Evolutionary conservation across 2,113 vertebrate species (phyloP).

Genomic region (Periophthalmodon schlosseri): DNA sequence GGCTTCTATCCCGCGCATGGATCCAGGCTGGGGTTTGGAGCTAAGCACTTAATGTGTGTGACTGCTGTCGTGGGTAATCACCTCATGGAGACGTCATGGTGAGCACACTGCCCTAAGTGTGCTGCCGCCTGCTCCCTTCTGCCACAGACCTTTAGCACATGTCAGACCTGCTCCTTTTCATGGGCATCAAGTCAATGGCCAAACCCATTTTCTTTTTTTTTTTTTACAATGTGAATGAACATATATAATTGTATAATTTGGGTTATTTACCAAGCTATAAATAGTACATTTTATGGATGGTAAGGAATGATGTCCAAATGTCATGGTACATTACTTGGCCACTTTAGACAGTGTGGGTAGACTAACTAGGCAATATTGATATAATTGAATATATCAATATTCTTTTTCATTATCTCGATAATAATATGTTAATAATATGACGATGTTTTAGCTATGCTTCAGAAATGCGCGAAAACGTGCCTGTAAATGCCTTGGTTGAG

Average conservation of each 20-base stretch:
- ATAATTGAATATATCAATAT: too few species aligned
- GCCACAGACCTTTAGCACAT: constrained; percentile 35
- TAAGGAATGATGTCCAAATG: too few species aligned
- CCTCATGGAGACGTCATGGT: constrained; percentile 38
- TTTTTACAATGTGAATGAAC: not conserved
- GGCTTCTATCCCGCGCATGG: constrained; percentile 13
- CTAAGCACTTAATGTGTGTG: constrained; percentile 45
- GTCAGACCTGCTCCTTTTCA: constrained; percentile 11
- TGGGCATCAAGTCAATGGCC: not conserved
- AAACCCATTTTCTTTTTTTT: not conserved
- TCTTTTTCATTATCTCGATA: too few species aligned
- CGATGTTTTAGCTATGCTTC: too few species aligned
- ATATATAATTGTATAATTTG: not conserved
- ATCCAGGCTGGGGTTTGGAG: constrained; percentile 22
- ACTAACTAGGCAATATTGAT: too few species aligned
- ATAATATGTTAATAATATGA: too few species aligned
- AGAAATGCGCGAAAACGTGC: too few species aligned
- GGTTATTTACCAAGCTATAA: not conserved
- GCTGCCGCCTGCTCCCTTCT: constrained; percentile 26
- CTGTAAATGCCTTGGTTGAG: too few species aligned
- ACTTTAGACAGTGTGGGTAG: too few species aligned
- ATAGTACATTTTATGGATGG: not conserved
- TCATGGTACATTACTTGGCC: too few species aligned
- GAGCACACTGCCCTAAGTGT: constrained; percentile 37
- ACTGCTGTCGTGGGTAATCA: constrained; percentile 54